Evolutionary conservation across 2,113 vertebrate species (phyloP), one percentile per base, ranked within the genome.

Genomic region (Prietella phreatophila): DNA sequence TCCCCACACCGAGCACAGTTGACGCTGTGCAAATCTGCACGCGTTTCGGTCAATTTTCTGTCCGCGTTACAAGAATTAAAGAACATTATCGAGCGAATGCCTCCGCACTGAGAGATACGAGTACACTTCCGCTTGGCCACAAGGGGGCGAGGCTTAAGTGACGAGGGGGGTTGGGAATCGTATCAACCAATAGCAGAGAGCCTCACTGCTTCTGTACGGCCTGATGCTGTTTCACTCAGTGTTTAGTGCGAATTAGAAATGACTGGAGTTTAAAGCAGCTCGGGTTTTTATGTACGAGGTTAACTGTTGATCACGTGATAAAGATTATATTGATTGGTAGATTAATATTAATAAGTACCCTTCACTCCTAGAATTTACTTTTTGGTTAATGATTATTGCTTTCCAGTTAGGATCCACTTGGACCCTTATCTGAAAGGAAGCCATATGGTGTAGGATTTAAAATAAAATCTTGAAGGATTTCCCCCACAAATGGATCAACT

Each of bases 41-140:
- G 81, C 81, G 81, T 90, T 80, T 84, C 69, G 5, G 30, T 80
- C 75, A 47, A 42, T 39, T 81, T 89, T 67, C 76, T 63, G 73
- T 55, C 75, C 82, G 19, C 61, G 75, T 71, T 50, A 88, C 88
- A 88, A 90, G 82, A 89, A 91, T 92, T 94, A 92, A 93, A 92
- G 87, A 92, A 91, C 94, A 90, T 89, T 94, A 93, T 87, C 93
- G 25, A 85, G 50, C 88, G 67, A 95, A 95, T 94, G 94, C 94
- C 93, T 96, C 94, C 94, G 63, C 94, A 94, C 95, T 94, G 94
- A 93, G 94, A 94, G 94, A 91, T 92, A 93, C 92, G 94, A 93
- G 92, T 92, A 78, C 94, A 96, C 95, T 96, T 96, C 95, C 96
- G 95, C 94, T 93, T 92, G 89, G 92, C 92, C 89, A 91, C 92